Conservation (phyloP, 1,140 invertebrate genomes). For the Vollenhovia emeryi region DNA sequence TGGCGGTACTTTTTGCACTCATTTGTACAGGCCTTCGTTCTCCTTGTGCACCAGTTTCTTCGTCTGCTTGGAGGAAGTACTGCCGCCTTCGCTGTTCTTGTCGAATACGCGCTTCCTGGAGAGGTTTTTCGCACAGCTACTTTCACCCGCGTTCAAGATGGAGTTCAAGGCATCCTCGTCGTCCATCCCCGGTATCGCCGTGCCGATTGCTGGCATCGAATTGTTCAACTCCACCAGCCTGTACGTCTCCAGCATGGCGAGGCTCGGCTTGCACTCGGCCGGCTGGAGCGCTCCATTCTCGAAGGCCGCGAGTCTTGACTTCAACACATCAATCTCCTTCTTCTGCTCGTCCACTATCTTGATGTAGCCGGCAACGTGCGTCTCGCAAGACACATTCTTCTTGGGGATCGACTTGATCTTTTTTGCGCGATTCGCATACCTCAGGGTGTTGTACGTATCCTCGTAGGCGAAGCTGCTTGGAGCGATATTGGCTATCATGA, state of each 20-base stretch:
- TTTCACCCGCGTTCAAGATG: conserved; percentile 63
- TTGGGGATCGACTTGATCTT: conserved; percentile 91
- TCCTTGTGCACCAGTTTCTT: conserved; percentile 80
- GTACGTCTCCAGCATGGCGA: conserved; percentile 41
- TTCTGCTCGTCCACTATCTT: conserved; percentile 88
- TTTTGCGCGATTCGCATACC: conserved; percentile 95
- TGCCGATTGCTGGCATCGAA: conserved; percentile 64
- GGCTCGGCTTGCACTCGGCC: conserved; percentile 45
- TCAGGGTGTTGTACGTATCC: conserved; percentile 98
- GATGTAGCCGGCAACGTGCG: conserved; percentile 88
- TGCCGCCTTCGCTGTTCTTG: conserved; percentile 73
- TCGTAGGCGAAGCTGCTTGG: conserved; percentile 94
- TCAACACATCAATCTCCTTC: conserved; percentile 86
- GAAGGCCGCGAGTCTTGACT: conserved; percentile 77
- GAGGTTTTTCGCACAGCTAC: conserved; percentile 42
- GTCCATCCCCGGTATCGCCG: not conserved
- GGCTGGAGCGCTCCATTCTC: conserved; percentile 64
- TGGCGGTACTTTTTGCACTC: conserved; percentile 81
- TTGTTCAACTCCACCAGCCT: conserved; percentile 77
- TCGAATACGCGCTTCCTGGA: conserved; percentile 79
- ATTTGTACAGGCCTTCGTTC: conserved; percentile 76
- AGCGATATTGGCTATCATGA: conserved; percentile 99
- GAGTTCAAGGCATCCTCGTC: conserved; percentile 64
- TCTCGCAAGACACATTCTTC: conserved; percentile 89
- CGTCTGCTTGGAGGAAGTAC: conserved; percentile 73